Evolutionary conservation across 2,797 vertebrate species (phyloP).

Genomic region (Syndactyla subalaris): DNA sequence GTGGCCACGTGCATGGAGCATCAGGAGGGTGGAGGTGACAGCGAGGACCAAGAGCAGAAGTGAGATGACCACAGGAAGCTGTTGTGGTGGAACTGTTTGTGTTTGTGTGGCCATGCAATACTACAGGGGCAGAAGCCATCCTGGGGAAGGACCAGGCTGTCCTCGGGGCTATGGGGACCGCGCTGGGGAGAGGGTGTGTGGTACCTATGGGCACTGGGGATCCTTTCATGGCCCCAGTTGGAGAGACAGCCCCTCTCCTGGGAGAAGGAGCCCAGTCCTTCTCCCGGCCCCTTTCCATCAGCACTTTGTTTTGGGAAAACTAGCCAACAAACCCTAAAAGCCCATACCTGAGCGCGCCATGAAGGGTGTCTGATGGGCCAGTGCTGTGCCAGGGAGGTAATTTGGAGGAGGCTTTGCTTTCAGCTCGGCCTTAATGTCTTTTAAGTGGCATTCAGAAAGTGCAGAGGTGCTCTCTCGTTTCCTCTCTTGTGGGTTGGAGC

Average conservation of each 20-base stretch:
- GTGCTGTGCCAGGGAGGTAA: fast-evolving
- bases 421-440: not conserved
- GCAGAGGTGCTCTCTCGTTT: not conserved
- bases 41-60: not conserved
- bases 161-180: not conserved
- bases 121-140: not conserved
- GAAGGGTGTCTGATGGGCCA: not conserved
- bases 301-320: not conserved
- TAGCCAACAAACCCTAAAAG: not conserved
- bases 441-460: not conserved
- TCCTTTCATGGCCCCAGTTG: fast-evolving
- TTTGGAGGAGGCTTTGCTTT: not conserved
- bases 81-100: not conserved
- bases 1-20: not conserved
- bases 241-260: not conserved
- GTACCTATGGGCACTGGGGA: not conserved
- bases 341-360: not conserved
- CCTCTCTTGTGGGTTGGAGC: not conserved
- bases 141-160: not conserved
- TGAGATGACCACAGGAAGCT: not conserved
- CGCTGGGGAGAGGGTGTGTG: not conserved
- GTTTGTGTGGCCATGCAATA: fast-evolving
- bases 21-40: not conserved
- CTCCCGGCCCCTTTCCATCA: not conserved
- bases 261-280: not conserved